phyloP scores from a whole-genome alignment of 1,140 invertebrate genomes.

The Delia radicum region DNA sequence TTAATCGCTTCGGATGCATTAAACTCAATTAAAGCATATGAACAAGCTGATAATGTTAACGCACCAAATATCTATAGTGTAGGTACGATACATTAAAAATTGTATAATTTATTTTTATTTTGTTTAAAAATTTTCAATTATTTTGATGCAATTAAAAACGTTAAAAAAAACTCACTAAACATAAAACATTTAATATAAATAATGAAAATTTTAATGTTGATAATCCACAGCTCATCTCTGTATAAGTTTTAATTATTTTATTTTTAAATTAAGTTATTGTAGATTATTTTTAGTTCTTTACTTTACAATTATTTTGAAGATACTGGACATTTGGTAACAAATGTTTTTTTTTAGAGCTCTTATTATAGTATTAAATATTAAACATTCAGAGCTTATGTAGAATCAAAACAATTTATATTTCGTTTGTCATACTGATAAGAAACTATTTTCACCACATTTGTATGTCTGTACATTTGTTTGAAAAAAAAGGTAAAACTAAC shows the following conservation, averaged over 20 bases:
- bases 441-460: no score
- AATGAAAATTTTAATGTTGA: conserved; percentile 44
- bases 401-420: no score
- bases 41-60: conserved; percentile 40
- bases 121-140: background rate
- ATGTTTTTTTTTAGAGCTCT: no score
- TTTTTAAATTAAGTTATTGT: background rate
- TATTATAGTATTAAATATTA: no score
- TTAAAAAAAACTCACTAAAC: conserved; percentile 41
- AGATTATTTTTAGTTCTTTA: background rate
- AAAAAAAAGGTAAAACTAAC: no score
- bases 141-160: background rate
- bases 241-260: background rate
- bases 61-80: conserved; percentile 39
- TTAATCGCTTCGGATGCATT: conserved; percentile 38
- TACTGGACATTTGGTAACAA: background rate
- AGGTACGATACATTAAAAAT: conserved; percentile 5
- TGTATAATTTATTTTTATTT: background rate
- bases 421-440: no score
- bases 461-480: no score
- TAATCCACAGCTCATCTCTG: conserved; percentile 43
- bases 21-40: conserved; percentile 40
- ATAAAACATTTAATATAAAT: conserved; percentile 48
- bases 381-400: no score
- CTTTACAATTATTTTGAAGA: background rate